These are phyloP conservation scores for human (Homo sapiens) DNA, from an alignment of 2,113 vertebrate genomes.

Conservation along the genomic window GRCh38 chr5:65479001-65479500, in stretches of 20 bases:
- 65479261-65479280: not conserved
- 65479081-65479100: constrained; percentile 62
- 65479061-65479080: constrained; percentile 57
- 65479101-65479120: constrained; percentile 47
- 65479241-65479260: not conserved
- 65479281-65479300: constrained; percentile 34
- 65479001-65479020: constrained; percentile 50
- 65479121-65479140: constrained; percentile 51
- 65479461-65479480: constrained; percentile 10
- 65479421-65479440: not conserved
- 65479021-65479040: constrained; percentile 68
- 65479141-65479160: constrained; percentile 49
- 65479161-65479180: not conserved
- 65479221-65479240: constrained; percentile 45
- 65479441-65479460: constrained; percentile 10
- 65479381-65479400: constrained; percentile 45
- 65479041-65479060: constrained; percentile 60
- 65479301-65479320: constrained; percentile 33
- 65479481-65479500: constrained; percentile 21
- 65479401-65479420: constrained; percentile 36
- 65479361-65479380: constrained; percentile 30
- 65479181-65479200: constrained; percentile 52
- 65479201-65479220: constrained; percentile 44
- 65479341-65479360: constrained; percentile 47
- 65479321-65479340: constrained; percentile 34